Base-by-base conservation (phyloP, 2,797 vertebrate genomes). In the Lepus townsendii region DNA sequence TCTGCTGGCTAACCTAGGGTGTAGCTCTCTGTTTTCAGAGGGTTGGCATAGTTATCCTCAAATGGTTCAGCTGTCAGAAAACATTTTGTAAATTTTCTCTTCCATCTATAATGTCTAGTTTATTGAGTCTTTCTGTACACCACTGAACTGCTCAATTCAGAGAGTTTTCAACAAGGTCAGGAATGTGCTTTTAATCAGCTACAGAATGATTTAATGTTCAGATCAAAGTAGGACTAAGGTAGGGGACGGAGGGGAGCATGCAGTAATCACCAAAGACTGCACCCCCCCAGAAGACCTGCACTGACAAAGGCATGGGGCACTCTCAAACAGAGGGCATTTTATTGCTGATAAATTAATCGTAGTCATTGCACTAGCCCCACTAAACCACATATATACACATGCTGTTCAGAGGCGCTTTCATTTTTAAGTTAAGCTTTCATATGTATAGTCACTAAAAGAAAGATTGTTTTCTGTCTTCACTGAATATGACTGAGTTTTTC, bases 161-260 rank as follows among this genome's bases (percentile, higher is more conserved):
- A 79, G 54, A 54, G 27, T 19, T 38, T 91, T 88, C 78, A n/a
- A 26, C 16, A 27, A 69, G 63, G 65, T 60, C 27, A 52, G 20
- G 7, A 27, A 71, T 5, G 2, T 35, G 30, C 16, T 78, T 94
- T 96, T 78, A 88, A 83, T 93, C 71, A 47, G 17, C 92, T 73
- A 16, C 11, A 78, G 90, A 84, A 32, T 20, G 13, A 4, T 30
- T 75, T 71, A 78, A 42, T 42, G 16, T n/a, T 80, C 60, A 83
- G 32, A 80, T 93, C 76, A 71, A 92, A 71, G 54, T 10, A 60
- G 47, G 4, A 13, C 35, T 60, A 20, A 72, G 10, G 2, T 50
- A 63, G 20, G 69, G 27, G 2, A 0, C 32, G 10, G 50, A 6
- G 60, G 26, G 6, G 42, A 75, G 7, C 1, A 26, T 10, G 3